Conservation (phyloP, 2,113 vertebrate species). For the Castor canadensis region DNA sequence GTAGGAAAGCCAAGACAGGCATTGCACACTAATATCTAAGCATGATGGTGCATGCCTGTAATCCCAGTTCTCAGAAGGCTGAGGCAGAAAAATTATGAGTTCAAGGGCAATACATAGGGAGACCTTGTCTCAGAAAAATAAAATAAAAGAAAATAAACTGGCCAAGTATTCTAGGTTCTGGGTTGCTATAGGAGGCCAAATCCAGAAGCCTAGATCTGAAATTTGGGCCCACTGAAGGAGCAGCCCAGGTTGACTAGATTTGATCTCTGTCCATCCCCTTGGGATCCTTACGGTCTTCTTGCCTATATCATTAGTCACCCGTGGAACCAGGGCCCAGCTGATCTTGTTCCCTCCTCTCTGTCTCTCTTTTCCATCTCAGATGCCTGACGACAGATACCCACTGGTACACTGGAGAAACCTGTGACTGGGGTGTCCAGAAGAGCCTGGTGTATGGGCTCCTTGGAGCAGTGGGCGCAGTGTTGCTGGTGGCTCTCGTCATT, state of each 20-base stretch:
- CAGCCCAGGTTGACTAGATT: neutral
- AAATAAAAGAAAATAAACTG: no score
- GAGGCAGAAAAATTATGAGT: no score
- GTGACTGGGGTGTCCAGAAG: conserved; percentile 1
- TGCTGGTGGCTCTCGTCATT: neutral
- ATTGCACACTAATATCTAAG: no score
- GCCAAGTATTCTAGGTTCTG: no score
- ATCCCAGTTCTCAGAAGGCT: no score
- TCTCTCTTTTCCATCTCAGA: conserved; percentile 29
- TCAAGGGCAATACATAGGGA: no score
- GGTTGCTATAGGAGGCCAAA: no score
- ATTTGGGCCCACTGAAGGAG: neutral
- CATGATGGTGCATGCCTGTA: no score
- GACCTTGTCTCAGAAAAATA: no score
- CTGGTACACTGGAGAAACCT: conserved; percentile 64
- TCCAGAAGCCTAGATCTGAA: neutral
- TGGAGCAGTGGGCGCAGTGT: accelerated
- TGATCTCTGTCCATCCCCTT: neutral
- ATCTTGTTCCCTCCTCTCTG: neutral
- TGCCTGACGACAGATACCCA: conserved; percentile 63
- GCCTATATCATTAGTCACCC: no score
- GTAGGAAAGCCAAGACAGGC: no score
- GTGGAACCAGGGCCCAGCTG: no score
- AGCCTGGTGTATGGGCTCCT: conserved; percentile 45
- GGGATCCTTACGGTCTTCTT: accelerated